Percentiles rank a stretch among this genome's conserved stretches.
Evolutionary conservation across 2,113 vertebrate species (phyloP).

Genomic region (Plestiodon gilberti): DNA sequence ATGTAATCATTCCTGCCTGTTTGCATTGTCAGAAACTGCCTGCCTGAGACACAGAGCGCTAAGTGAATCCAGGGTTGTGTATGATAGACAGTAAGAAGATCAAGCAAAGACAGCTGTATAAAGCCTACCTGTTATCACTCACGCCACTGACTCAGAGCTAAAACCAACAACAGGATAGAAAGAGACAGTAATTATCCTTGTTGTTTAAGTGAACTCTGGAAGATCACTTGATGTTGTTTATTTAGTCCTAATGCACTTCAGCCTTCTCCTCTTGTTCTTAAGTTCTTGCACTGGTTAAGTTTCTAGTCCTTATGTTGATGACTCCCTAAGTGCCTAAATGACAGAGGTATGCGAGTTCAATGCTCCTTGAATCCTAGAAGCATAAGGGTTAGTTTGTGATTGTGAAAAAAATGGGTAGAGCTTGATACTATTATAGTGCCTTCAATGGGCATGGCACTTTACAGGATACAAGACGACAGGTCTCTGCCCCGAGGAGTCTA

Average conservation of each 20-base stretch:
- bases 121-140: slow-evolving; percentile 16
- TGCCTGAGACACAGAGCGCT: background rate
- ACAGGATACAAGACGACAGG: too few species aligned
- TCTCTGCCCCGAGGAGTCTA: too few species aligned
- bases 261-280: background rate
- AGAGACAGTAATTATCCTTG: background rate
- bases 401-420: background rate
- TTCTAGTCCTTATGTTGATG: background rate
- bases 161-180: slow-evolving; percentile 19
- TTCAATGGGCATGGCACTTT: too few species aligned
- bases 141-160: slow-evolving; percentile 8
- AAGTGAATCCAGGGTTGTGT: background rate
- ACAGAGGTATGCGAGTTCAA: background rate
- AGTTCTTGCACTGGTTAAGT: background rate
- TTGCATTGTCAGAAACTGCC: background rate
- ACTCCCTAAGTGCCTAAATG: background rate
- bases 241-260: slow-evolving; percentile 18
- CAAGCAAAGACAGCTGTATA: slow-evolving; percentile 10
- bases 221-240: background rate
- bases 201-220: slow-evolving; percentile 3
- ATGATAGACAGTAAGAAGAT: background rate
- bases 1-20: background rate
- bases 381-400: background rate
- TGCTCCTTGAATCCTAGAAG: background rate
- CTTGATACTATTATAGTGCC: too few species aligned